Conservation (phyloP, 2,113 vertebrate genomes). For the Bujurquina vittata region DNA sequence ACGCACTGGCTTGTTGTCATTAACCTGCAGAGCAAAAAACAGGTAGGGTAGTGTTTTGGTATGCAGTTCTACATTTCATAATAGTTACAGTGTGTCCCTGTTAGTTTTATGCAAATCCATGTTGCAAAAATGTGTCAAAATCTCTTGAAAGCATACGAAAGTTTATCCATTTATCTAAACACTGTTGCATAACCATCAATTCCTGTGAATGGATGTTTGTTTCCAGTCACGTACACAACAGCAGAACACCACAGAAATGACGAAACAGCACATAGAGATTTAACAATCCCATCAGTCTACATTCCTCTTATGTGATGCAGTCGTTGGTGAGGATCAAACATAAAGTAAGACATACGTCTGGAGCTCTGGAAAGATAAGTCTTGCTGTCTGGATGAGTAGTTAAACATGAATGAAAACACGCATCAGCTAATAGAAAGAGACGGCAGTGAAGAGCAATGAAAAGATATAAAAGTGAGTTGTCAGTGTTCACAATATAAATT, state of each 20-base stretch:
- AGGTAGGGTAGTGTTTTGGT: not conserved
- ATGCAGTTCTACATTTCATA: slow-evolving; percentile 28
- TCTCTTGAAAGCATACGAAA: not conserved
- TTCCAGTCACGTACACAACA: slow-evolving; percentile 26
- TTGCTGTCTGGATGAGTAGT: not conserved
- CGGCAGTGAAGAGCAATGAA: not conserved
- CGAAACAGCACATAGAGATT: slow-evolving; percentile 5
- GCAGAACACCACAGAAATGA: slow-evolving; percentile 13
- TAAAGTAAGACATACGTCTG: slow-evolving; percentile 20
- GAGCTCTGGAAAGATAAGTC: slow-evolving; percentile 7
- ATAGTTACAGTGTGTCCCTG: not conserved
- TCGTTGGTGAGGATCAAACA: slow-evolving; percentile 41
- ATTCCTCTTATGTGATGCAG: slow-evolving; percentile 66
- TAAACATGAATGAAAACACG: slow-evolving; percentile 16
- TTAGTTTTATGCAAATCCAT: not conserved
- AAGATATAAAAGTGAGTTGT: too few relatives aligned
- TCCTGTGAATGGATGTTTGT: not conserved
- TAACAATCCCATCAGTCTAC: slow-evolving; percentile 52
- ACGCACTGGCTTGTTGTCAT: slow-evolving; percentile 69
- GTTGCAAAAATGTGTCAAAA: not conserved
- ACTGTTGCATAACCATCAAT: not conserved
- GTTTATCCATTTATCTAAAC: not conserved
- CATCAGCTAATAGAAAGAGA: not conserved
- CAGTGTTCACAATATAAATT: not conserved
- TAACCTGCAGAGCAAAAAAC: slow-evolving; percentile 57